Percentiles rank a stretch among this genome's conserved stretches.
phyloP scores from a whole-genome alignment of 1,140 invertebrate species.

The Saccostrea cuccullata region DNA sequence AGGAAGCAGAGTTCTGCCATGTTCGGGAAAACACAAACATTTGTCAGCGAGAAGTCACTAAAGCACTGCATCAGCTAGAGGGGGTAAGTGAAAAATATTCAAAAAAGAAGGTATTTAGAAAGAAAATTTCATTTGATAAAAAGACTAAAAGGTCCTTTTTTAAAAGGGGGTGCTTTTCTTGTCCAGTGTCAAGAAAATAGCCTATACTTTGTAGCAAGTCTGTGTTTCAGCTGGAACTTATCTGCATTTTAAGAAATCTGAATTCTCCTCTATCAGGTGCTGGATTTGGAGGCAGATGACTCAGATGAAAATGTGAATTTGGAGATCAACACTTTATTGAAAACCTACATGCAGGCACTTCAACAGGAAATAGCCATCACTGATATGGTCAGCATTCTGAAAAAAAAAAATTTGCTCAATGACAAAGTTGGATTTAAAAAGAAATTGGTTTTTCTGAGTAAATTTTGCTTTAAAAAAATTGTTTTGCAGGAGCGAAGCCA shows the following conservation, averaged over 20 bases:
- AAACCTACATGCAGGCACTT: constrained; percentile 54
- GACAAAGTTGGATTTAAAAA: no score
- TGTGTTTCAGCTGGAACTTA: no score
- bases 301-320: constrained; percentile 9
- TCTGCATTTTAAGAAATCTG: not conserved
- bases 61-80: constrained; percentile 23
- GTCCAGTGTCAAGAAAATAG: no score
- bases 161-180: no score
- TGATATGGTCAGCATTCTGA: constrained; percentile 55
- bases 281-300: constrained; percentile 3
- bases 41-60: constrained; percentile 46
- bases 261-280: not conserved
- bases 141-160: no score
- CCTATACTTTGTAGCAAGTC: no score
- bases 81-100: not conserved
- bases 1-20: constrained; percentile 55
- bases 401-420: not conserved
- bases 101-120: no score
- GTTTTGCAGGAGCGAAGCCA: constrained; percentile 58
- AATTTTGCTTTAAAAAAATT: not conserved
- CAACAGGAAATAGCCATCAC: constrained; percentile 59
- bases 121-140: no score
- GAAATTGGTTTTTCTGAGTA: not conserved
- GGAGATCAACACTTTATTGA: constrained; percentile 40
- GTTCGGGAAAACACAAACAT: constrained; percentile 51